Conservation (phyloP, 2,113 vertebrate species). For the Alouatta palliata region DNA sequence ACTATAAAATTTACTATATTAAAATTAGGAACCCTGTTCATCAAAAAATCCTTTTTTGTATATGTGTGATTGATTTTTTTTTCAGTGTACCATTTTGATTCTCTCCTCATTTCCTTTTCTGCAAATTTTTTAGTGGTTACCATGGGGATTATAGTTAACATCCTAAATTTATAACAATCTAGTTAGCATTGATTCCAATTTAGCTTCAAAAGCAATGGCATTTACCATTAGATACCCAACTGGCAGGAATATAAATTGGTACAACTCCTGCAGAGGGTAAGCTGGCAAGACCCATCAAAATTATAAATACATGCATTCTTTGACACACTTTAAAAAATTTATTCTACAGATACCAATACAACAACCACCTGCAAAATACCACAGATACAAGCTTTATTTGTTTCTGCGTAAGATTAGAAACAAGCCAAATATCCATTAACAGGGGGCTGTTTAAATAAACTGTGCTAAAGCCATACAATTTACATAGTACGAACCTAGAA, state of each 20-base stretch:
- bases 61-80: background rate
- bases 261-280: background rate
- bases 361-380: background rate
- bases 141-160: slow-evolving; percentile 11
- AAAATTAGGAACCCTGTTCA: background rate
- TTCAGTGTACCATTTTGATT: background rate
- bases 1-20: background rate
- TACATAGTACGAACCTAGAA: background rate
- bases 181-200: slow-evolving; percentile 36
- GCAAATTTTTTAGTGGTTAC: slow-evolving; percentile 17
- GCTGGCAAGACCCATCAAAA: background rate
- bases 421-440: background rate
- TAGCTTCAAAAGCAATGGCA: background rate
- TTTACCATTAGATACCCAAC: background rate
- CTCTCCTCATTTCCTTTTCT: background rate
- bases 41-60: background rate
- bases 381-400: background rate
- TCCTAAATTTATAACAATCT: slow-evolving; percentile 1
- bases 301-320: background rate
- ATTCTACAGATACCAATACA: background rate
- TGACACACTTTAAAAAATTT: background rate
- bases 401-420: background rate
- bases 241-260: background rate
- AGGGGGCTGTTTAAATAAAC: background rate
- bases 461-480: background rate